Base-by-base conservation (phyloP, 2,888 invertebrate genomes). In the Diarsia rubi region DNA sequence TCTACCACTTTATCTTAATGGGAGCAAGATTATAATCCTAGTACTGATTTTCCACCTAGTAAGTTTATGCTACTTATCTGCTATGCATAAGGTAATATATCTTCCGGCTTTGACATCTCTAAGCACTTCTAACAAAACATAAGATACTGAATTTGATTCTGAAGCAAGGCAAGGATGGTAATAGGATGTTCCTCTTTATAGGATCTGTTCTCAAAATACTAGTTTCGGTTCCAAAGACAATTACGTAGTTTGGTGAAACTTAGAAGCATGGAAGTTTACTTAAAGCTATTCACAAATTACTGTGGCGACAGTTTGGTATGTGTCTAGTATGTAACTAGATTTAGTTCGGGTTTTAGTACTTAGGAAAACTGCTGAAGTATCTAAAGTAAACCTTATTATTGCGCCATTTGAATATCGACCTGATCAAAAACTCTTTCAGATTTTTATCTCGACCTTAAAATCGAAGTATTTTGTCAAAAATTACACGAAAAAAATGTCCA, bases 251-350 rank as follows among this genome's bases (percentile, higher is more conserved):
- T 31, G 60, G 19, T 14, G 42, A 49, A 73, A 76, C 79, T 82
- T 72, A 83, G 81, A 71, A 73, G 65, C 78, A 73, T 84, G 81
- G 78, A 86, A 86, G 82, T 88, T 86, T 82, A 73, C 81, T 70
- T 73, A 59, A 78, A 80, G 65, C 76, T 67, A 78, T 64, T 71
- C 65, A 69, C 60, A 4, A 80, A 77, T 77, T 80, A 57, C 54
- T 31, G 16, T 31, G 54, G 54, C 3, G 73, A 73, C 24, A 63
- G 63, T 73, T 72, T 54, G 47, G 47, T 63, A 57, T 64, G 49
- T 45, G 49, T 60, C 27, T 60, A 62, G 74, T 60, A 59, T 5
- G 47, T 64, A 64, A 73, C 57, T 60, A 45, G 59, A 45, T 65
- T 77, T 64, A 14, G 57, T 73, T 59, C 1, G 27, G 45, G 27